phyloP scores from a whole-genome alignment of 2,113 vertebrate genomes.

The Spheniscus mendiculus region DNA sequence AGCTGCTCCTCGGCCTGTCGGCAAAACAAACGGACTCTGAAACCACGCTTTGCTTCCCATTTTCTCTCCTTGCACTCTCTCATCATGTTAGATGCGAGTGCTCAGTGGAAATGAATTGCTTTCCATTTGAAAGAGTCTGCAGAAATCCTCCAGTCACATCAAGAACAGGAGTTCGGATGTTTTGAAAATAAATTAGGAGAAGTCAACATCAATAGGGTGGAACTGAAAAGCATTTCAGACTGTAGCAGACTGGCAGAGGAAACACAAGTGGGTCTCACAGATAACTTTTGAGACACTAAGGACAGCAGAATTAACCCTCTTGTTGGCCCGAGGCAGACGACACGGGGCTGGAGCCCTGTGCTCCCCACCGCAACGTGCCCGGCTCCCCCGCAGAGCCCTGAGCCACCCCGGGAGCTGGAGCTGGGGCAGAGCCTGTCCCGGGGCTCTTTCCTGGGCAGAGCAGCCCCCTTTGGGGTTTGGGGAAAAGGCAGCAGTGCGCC shows the following conservation, averaged over 20 bases:
- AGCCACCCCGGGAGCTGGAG: background rate
- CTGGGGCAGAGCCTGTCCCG: background rate
- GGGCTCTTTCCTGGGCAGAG: background rate
- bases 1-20: background rate
- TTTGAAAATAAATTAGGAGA: background rate
- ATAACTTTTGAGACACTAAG: background rate
- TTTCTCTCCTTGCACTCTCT: background rate
- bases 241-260: background rate
- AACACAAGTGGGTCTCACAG: fast-evolving
- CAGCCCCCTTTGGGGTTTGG: background rate
- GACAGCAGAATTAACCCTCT: background rate
- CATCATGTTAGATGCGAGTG: fast-evolving
- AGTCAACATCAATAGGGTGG: background rate
- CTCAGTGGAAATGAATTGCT: background rate
- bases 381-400: background rate
- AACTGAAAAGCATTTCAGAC: background rate
- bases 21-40: background rate
- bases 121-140: background rate
- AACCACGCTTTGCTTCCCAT: background rate
- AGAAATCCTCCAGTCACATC: background rate
- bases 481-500: background rate
- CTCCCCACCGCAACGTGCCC: fast-evolving
- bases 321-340: fast-evolving
- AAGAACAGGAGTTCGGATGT: background rate
- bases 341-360: fast-evolving